Evolutionary conservation across 2,888 invertebrate species (phyloP), one percentile per base, ranked within the genome.

Genomic region (Quadroppia sp.): DNA sequence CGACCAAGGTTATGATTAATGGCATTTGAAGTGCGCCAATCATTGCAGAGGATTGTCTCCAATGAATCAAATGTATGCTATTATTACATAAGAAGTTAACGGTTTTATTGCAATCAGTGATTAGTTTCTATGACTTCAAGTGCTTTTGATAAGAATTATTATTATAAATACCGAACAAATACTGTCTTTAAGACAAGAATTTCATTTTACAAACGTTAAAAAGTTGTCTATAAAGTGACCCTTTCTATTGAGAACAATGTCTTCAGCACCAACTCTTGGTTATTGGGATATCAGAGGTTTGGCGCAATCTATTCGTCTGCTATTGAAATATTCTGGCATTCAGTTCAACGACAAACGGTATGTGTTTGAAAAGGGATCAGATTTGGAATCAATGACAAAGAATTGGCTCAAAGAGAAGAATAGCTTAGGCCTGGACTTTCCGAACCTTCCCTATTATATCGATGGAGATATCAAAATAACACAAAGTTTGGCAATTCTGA

Each of bases 261-360:
- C 30, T n/a, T 40, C 40, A 7, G 36, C 25, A n/a, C 73, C 73
- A 28, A 42, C 64, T 2, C 40, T 78, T 15, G 78, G 77, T 17
- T 78, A 78, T 69, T 78, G 78, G 78, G 75, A 78, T 40, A 76
- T 78, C 25, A 75, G 78, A 15, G 78, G 77, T 6, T 70, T 77
- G 20, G 76, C 75, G n/a, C 77, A 78, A 64, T 77, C 78, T 0
- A 80, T 83, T 59, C 80, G 85, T 0, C 77, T 83, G 20, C 77
- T 84, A 42, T 78, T 84, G 71, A 81, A 81, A 64, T 83, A 84
- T 78, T 81, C 80, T 6, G 83, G 81, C 7, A 80, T 81, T 64
- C 82, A 83, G 0, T 85, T 82, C 79, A 83, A 83, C 76, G 84
- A 85, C 75, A 81, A 82, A 56, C 75, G 79, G n/a, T 84, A 83